Evolutionary conservation across 2,113 vertebrate genomes (phyloP), one percentile per base, ranked within the genome.

Genomic region (Ardeotis arabs): DNA sequence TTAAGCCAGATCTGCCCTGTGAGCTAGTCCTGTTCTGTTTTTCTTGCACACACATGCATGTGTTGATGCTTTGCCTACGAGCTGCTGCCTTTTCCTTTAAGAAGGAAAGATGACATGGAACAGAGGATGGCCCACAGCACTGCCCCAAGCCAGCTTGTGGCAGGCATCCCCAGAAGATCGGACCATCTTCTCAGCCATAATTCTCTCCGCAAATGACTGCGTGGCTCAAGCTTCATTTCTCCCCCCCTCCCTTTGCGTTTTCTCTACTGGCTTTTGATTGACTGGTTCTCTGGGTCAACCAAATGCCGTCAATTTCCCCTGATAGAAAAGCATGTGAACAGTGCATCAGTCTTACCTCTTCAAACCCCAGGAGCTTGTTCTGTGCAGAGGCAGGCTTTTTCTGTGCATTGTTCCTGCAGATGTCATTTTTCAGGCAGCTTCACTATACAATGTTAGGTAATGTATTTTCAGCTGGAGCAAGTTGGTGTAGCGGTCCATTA

Each of bases 241-340:
- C 5, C 11, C 13, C 16, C 18, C 56, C 29, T 87, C 53, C 53
- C 23, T 82, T 21, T 80, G 64, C 50, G 83, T 95, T 90, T 87
- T 70, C 50, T 89, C n/a, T 74, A 6, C 77, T 93, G 74, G 60
- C 53, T 95, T 94, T 68, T 96, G 89, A 75, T 89, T 95, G 93
- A 93, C 77, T 79, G 89, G 58, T 67, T 55, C 64, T 93, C 68
- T 20, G 58, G 64, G 64, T 96, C 74, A 93, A n/a, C 67, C 31
- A 86, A 79, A 74, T 69, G 64, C 64, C 4, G 22, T 84, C 86
- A 28, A 27, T 93, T 89, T 90, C 69, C 35, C 74, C 68, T 55
- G 39, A 56, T 10, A 73, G 5, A 69, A 56, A 9, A 90, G 41
- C 37, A 10, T 76, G 66, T 2, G 31, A 95, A 31, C 25, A 83